Conservation (phyloP, 2,797 vertebrate genomes). For the Chromis chromis region DNA sequence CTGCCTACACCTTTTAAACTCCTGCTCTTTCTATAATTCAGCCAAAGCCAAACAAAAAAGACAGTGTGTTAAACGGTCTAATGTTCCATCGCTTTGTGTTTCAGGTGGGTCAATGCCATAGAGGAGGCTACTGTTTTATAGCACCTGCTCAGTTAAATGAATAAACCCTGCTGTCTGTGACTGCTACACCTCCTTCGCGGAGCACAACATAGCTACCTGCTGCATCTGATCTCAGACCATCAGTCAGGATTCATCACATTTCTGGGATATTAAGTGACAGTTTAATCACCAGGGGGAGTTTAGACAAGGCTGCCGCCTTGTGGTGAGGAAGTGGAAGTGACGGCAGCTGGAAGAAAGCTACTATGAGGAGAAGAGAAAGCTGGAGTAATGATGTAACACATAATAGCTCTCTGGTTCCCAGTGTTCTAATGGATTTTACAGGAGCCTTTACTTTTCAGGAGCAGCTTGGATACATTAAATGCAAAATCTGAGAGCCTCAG, state of each 20-base stretch:
- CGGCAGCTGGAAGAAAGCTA: neutral
- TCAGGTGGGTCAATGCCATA: slow-evolving; percentile 96
- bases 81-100: slow-evolving; percentile 56
- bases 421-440: slow-evolving; percentile 5
- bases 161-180: slow-evolving; percentile 24
- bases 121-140: slow-evolving; percentile 97
- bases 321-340: slow-evolving; percentile 12
- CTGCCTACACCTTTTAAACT: neutral
- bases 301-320: slow-evolving; percentile 26
- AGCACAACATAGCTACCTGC: slow-evolving; percentile 72
- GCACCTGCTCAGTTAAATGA: slow-evolving; percentile 77
- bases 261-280: slow-evolving; percentile 20
- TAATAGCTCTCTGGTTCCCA: neutral
- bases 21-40: neutral
- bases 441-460: slow-evolving; percentile 27
- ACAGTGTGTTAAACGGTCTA: neutral
- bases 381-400: slow-evolving; percentile 7
- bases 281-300: slow-evolving; percentile 3
- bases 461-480: slow-evolving; percentile 31
- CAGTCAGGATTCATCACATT: slow-evolving; percentile 23
- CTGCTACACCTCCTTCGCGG: slow-evolving; percentile 47
- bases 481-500: slow-evolving; percentile 2
- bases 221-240: slow-evolving; percentile 46
- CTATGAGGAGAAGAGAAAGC: slow-evolving; percentile 19
- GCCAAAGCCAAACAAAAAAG: neutral